Evolutionary conservation across 2,797 vertebrate genomes (phyloP).

Genomic region (Ctenopoma kingsleyae): DNA sequence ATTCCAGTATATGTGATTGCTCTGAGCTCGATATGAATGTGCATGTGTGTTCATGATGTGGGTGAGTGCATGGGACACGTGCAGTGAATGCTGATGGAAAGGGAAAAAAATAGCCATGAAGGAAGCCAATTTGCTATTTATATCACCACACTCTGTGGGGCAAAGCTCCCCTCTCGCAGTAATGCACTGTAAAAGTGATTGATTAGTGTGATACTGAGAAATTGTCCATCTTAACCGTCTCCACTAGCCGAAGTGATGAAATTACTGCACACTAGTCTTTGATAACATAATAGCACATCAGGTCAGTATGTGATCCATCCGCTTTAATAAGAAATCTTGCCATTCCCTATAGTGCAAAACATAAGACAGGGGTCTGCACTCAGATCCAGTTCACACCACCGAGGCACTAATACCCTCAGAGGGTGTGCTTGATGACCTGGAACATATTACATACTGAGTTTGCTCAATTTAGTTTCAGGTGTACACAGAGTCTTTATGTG

Average conservation of each 20-base stretch:
- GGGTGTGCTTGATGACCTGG: slow-evolving; percentile 62
- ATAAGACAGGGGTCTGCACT: slow-evolving; percentile 42
- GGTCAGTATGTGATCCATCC: slow-evolving; percentile 69
- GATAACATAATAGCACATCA: slow-evolving; percentile 77
- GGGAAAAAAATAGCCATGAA: slow-evolving; percentile 65
- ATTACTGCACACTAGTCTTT: slow-evolving; percentile 76
- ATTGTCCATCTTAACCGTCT: slow-evolving; percentile 74
- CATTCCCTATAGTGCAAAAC: slow-evolving; percentile 65
- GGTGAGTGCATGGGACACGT: slow-evolving; percentile 55
- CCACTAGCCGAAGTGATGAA: slow-evolving; percentile 76
- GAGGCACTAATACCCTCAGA: slow-evolving; percentile 47
- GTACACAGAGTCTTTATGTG: slow-evolving; percentile 35
- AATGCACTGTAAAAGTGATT: slow-evolving; percentile 85
- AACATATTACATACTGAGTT: slow-evolving; percentile 61
- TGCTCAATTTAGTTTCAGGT: slow-evolving; percentile 54
- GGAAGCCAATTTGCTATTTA: slow-evolving; percentile 81
- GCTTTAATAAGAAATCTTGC: slow-evolving; percentile 65
- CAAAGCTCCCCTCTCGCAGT: slow-evolving; percentile 70
- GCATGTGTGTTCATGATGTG: slow-evolving; percentile 66
- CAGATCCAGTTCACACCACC: slow-evolving; percentile 40
- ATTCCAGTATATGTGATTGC: slow-evolving; percentile 46
- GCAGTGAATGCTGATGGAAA: slow-evolving; percentile 76
- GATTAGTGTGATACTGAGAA: slow-evolving; percentile 79
- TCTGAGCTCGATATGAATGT: slow-evolving; percentile 49
- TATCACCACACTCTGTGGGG: slow-evolving; percentile 72